These are phyloP conservation scores for Actinostola sp. DNA, from an alignment of 92 coral and sea anemone species.

Conservation along the genomic window DNA sequence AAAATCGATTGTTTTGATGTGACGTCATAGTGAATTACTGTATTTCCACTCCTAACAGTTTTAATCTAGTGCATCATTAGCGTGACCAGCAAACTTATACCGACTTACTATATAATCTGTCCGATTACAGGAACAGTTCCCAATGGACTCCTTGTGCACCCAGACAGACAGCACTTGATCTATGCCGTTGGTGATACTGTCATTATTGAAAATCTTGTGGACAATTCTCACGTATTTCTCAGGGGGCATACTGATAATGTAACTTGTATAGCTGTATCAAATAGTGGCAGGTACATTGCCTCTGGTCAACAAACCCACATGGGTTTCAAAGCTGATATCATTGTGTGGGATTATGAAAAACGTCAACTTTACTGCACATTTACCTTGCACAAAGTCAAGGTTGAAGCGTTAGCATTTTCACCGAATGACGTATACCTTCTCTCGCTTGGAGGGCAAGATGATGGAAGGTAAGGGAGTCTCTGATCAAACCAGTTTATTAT, in stretches of 20 bases:
- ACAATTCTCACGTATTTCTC: slow-evolving; percentile 70
- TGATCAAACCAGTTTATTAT: too few relatives aligned
- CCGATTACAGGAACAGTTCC: slow-evolving; percentile 86
- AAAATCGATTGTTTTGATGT: too few relatives aligned
- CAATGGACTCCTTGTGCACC: slow-evolving; percentile 88
- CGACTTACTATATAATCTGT: too few relatives aligned
- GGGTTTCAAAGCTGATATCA: slow-evolving; percentile 96
- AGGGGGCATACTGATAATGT: slow-evolving; percentile 93
- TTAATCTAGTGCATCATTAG: too few relatives aligned
- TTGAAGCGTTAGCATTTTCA: slow-evolving; percentile 95
- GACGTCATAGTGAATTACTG: too few relatives aligned
- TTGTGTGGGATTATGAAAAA: slow-evolving; percentile 88
- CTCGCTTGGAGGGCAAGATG: slow-evolving; percentile 99
- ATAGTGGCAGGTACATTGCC: slow-evolving; percentile 86
- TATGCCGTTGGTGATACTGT: slow-evolving; percentile 95
- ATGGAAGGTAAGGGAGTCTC: slow-evolving; percentile 85
- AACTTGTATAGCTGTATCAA: slow-evolving; percentile 95
- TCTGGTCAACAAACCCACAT: slow-evolving; percentile 99
- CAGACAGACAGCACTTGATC: slow-evolving; percentile 90
- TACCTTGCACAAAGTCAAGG: slow-evolving; percentile 92
- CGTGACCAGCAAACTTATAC: too few relatives aligned
- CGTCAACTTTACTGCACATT: slow-evolving; percentile 57
- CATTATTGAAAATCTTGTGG: slow-evolving; percentile 77
- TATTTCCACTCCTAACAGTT: too few relatives aligned
- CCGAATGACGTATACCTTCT: slow-evolving; percentile 95